Base-by-base conservation (phyloP, 2,888 invertebrate species). In the Neria commutata region DNA sequence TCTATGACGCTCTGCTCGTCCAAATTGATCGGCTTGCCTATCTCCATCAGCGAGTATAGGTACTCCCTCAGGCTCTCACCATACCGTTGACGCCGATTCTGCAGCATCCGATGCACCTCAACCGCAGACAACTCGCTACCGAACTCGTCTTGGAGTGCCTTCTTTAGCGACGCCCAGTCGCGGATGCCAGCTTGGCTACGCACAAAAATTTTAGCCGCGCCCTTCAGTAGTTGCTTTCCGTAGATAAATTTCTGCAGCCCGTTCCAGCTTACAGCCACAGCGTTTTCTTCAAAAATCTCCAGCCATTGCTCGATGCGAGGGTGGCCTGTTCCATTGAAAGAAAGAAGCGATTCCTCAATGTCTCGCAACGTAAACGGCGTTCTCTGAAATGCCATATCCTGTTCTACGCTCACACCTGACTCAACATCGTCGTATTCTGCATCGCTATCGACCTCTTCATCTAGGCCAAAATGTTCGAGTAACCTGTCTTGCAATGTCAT, bases 161-260 rank as follows among this genome's bases (percentile, higher is more conserved):
- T 45, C 21, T 53, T 53, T 45, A 8, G 42, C 16, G 5, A 19
- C 16, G 1, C 6, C 53, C 53, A 53, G 23, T 40, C 16, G 10
- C 14, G 5, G 6, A 53, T 2, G 16, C 42, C 42, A 16, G 16
- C 14, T 17, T 21, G 10, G 21, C 17, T 24, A 10, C 25, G 16
- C 16, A 24, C 33, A 42, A n/a, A 53, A 1, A 53, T 6, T 24
- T 40, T 53, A n/a, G 40, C 53, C 1, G 53, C 53, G 26, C 53
- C 53, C 25, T 24, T 1, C 21, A 53, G 5, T 2, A 53, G 26
- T 42, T 53, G 42, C 25, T 53, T 53, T 6, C 24, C 40, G 24
- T 53, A 53, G 17, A 53, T 42, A 19, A 53, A 53, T 24, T 42
- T 40, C n/a, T 53, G 53, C 8, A 53, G 6, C 6, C 26, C 45